Base-by-base conservation (phyloP, 2,797 vertebrate species). In the Sebastes baramenuke region DNA sequence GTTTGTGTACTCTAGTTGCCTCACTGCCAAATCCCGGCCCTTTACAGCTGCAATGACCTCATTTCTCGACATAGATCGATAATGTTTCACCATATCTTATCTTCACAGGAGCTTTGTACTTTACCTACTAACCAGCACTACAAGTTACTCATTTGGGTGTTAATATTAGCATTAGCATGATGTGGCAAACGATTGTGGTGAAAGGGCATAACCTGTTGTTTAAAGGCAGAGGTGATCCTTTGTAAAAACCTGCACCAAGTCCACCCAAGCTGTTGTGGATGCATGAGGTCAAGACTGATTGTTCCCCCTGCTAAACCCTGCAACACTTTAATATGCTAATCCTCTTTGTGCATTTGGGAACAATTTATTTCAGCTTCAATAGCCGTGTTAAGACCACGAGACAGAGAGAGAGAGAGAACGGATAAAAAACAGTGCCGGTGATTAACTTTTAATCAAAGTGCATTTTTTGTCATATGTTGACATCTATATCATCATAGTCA, bases 11-110 rank as follows among this genome's bases (percentile, higher is more conserved):
- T 55, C 6, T 16, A 9, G 24, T 67, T 59, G 60, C 70, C 68
- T 70, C 73, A 25, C 65, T 16, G 36, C 18, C 2, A 30, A 69
- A 20, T 62, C 12, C 25, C 64, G 3, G 2, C 22, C 52, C 8
- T 64, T 74, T 65, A 77, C 67, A 66, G 61, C n/a, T 38, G 32
- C 34, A 36, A 2, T 49, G 52, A 77, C 70, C 70, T 80, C 9
- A 32, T 85, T 74, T 75, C 67, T 58, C 36, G 18, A 56, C 36
- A 69, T 2, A 68, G 36, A 72, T 67, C 24, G 0, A 58, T 75
- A 32, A 42, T 5, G 12, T 64, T 59, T 55, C 42, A 29, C 3
- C 22, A 1, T 49, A 66, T 82, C 83, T 87, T 81, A 89, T 90
- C 76, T 75, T 14, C 25, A 11, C 14, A 0, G 8, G 8, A 2